A percentile compares a stretch with the other conserved stretches of the same genome.
phyloP scores from a whole-genome alignment of 2,113 vertebrate species.

The Nettapus auritus region DNA sequence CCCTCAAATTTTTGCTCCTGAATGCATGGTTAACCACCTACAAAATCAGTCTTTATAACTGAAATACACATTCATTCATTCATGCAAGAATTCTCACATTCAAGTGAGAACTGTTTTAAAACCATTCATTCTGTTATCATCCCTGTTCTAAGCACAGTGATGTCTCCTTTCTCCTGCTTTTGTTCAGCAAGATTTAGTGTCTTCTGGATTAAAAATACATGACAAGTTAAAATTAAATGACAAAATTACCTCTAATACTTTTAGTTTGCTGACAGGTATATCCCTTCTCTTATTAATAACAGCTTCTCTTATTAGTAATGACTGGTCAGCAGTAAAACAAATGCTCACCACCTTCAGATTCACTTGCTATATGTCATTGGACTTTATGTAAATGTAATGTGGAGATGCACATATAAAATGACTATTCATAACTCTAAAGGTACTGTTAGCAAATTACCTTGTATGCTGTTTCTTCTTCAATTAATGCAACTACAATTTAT shows the following conservation, averaged over 20 bases:
- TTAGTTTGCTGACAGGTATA: not conserved
- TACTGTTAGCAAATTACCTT: not conserved
- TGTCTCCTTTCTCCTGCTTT: not conserved
- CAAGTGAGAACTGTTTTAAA: not conserved
- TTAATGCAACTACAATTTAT: not conserved
- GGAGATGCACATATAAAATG: not conserved
- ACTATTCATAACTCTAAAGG: not conserved
- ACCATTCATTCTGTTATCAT: not conserved
- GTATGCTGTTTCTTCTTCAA: not conserved
- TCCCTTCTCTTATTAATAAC: not conserved
- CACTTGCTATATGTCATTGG: not conserved
- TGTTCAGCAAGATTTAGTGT: not conserved
- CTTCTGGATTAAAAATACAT: not conserved
- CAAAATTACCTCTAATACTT: not conserved
- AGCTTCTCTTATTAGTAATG: not conserved
- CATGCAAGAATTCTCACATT: not conserved
- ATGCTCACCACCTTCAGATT: not conserved
- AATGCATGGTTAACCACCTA: not conserved
- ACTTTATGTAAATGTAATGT: not conserved
- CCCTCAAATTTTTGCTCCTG: not conserved
- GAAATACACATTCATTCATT: not conserved
- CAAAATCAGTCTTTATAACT: not conserved
- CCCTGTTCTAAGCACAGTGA: not conserved
- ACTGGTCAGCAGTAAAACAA: rapidly evolving
- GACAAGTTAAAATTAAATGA: not conserved